phyloP scores from a whole-genome alignment of 1,140 invertebrate genomes.

The Brachionus manjavacas region DNA sequence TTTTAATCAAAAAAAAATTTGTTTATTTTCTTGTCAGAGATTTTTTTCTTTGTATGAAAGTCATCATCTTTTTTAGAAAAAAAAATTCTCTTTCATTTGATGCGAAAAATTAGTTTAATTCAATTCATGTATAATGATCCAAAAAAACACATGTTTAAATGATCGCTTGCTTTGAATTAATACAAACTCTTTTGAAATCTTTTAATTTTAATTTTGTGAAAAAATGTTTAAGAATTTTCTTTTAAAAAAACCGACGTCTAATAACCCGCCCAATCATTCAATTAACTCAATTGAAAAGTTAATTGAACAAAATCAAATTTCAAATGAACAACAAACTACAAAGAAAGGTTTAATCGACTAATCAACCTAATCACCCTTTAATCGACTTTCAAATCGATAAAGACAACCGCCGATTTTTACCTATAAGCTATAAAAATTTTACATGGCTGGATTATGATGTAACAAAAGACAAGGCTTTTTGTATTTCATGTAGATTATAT shows the following conservation, averaged over 20 bases:
- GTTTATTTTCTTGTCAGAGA: neutral
- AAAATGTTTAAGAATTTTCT: neutral
- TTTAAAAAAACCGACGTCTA: neutral
- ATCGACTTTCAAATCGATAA: neutral
- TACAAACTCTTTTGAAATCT: neutral
- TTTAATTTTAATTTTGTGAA: neutral
- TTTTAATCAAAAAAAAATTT: neutral
- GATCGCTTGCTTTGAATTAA: neutral
- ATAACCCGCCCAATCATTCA: neutral
- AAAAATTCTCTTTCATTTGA: neutral
- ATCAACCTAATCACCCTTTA: neutral
- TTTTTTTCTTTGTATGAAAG: neutral
- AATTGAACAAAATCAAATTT: neutral
- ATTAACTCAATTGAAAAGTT: neutral
- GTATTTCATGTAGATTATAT: neutral
- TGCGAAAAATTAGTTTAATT: neutral
- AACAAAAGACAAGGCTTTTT: neutral
- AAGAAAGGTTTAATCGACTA: neutral
- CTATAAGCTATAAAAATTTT: neutral
- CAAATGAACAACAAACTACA: neutral
- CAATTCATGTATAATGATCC: neutral
- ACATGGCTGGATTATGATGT: conserved; percentile 2
- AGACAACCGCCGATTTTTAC: neutral
- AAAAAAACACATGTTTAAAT: neutral
- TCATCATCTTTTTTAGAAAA: neutral